Conservation (phyloP, 2,113 vertebrate species). For the Hemibagrus wyckioides region DNA sequence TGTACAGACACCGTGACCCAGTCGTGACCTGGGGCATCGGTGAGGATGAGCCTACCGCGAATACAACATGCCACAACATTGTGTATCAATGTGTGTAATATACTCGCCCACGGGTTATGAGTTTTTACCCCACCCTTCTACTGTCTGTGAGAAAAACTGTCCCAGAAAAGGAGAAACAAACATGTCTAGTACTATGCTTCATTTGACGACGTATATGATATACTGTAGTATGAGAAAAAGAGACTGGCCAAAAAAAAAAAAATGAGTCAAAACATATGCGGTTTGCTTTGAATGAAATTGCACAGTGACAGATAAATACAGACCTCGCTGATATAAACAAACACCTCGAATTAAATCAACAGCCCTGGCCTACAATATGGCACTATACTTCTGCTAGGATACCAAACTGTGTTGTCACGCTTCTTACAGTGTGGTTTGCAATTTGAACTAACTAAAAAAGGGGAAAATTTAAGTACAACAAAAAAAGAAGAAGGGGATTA, state of each 20-base stretch:
- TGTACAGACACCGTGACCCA: background rate
- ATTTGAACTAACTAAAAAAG: background rate
- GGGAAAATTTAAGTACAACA: background rate
- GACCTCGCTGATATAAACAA: slow-evolving; percentile 43
- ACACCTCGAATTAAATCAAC: slow-evolving; percentile 42
- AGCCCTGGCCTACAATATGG: slow-evolving; percentile 14
- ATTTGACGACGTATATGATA: background rate
- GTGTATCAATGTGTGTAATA: slow-evolving; percentile 29
- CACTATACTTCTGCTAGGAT: background rate
- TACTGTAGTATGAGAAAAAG: background rate
- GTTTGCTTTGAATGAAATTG: slow-evolving; percentile 35
- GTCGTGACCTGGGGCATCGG: background rate
- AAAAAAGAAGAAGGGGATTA: background rate
- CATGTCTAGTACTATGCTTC: background rate
- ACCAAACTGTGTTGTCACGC: background rate
- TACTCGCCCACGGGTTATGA: slow-evolving; percentile 32
- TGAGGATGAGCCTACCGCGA: slow-evolving; percentile 7
- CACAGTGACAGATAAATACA: slow-evolving; percentile 44
- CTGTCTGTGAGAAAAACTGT: slow-evolving; percentile 24
- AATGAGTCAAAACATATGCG: slow-evolving; percentile 40
- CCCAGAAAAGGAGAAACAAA: slow-evolving; percentile 28
- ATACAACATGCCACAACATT: slow-evolving; percentile 3
- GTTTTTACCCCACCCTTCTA: slow-evolving; percentile 16
- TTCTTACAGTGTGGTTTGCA: background rate
- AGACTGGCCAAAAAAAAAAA: background rate